Percentiles rank a stretch among this genome's conserved stretches.
Conservation (phyloP, 2,797 vertebrate genomes). For the Enteromius radiatus region DNA sequence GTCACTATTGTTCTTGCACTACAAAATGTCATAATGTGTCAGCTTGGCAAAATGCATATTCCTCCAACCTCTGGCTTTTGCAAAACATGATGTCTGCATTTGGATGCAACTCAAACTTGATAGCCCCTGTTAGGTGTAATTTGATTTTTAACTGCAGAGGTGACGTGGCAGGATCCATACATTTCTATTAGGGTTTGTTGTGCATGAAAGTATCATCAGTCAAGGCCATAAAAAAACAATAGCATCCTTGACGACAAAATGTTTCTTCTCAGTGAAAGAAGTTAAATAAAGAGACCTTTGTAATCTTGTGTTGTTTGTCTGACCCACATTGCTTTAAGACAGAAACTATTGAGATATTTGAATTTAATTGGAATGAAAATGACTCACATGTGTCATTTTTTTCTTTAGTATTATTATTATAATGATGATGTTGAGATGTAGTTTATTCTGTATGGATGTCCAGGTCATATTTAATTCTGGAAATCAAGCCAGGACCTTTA, state of each 20-base stretch:
- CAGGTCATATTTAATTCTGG: neutral
- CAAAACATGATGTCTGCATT: conserved; percentile 2
- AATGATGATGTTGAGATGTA: neutral
- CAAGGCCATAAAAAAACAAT: neutral
- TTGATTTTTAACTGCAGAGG: conserved; percentile 48
- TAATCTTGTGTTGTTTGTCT: conserved; percentile 11
- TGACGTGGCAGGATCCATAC: conserved; percentile 29
- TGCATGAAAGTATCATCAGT: neutral
- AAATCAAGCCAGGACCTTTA: neutral
- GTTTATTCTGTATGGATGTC: neutral
- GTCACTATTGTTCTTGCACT: neutral
- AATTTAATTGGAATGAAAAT: neutral
- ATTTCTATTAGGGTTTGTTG: conserved; percentile 33
- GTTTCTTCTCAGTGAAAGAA: neutral
- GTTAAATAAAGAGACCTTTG: conserved; percentile 10
- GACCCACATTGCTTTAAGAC: neutral
- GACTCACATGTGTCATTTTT: neutral
- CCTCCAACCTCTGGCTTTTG: neutral
- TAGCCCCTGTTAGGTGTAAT: conserved; percentile 41
- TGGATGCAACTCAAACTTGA: conserved; percentile 3
- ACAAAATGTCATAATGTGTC: neutral
- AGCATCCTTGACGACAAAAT: neutral
- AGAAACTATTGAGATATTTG: neutral
- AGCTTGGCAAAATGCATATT: neutral
- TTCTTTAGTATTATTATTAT: neutral